A percentile compares a stretch with the other conserved stretches of the same genome.
Evolutionary conservation across 2,113 vertebrate species (phyloP).

Genomic region (Micronycteris hirsuta): DNA sequence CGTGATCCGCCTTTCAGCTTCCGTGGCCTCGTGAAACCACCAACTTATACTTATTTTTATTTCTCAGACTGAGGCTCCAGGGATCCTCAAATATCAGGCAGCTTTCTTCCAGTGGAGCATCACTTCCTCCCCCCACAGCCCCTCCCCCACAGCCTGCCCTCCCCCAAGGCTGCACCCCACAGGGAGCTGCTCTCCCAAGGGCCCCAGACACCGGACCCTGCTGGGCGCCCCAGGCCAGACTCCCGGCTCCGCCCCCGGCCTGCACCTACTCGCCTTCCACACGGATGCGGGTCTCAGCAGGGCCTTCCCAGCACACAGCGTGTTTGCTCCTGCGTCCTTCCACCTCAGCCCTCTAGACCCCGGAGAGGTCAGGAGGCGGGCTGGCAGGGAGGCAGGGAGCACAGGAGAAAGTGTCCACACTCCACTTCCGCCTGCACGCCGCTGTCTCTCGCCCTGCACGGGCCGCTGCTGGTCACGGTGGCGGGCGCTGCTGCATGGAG

Average conservation of each 20-base stretch:
- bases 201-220: neutral
- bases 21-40: neutral
- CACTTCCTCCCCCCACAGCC: too few relatives aligned
- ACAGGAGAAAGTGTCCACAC: neutral
- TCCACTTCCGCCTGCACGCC: neutral
- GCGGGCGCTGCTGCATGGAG: accelerated
- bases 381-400: accelerated
- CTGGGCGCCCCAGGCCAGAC: neutral
- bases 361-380: neutral
- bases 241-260: neutral
- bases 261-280: neutral
- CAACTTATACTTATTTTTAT: neutral
- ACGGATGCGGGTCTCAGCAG: neutral
- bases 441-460: neutral
- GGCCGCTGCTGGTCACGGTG: accelerated
- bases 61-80: neutral
- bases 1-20: accelerated
- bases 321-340: neutral
- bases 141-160: neutral
- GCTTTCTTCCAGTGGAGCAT: neutral
- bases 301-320: neutral
- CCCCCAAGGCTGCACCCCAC: too few relatives aligned
- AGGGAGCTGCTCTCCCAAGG: neutral
- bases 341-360: neutral
- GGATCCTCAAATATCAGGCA: neutral